Base-by-base conservation (phyloP, 2,113 vertebrate species). In the Galemys pyrenaicus region DNA sequence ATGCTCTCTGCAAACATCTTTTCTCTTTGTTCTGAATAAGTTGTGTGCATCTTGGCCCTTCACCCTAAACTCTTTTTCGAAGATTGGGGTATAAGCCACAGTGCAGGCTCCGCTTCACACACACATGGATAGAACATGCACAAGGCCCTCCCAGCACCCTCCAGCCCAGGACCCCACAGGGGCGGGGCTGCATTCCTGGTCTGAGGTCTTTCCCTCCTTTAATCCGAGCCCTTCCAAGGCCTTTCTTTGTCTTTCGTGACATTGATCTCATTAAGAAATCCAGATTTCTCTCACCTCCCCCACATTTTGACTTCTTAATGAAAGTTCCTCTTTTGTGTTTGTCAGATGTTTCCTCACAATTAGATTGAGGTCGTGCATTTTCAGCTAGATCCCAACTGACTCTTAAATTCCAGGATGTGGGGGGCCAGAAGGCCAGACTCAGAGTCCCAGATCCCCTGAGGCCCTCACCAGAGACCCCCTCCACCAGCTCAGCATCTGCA, bases 261-360 rank as follows among this genome's bases (percentile, higher is more conserved):
- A 7, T 1, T 6, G 35, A n/a, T 60, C 20, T 74, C 54, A 78
- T 30, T 46, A 71, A 94, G 70, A 58, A 37, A 81, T 12, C 12
- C 41, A 20, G 24, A 1, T 19, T 62, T 73, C 16, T 70, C 89
- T 84, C 24, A 3, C 71, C 41, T 9, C 41, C 67, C 41, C 79
- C 58, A 22, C 32, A 22, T 28, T 77, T 56, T 28, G 9, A 17
- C n/a, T 74, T 89, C 49, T 32, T 44, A 26, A 12, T 4, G 12
- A 5, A 81, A 80, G 92, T 93, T 94, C 95, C 92, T 39, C 88
- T 83, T 95, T 62, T 20, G 30, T 68, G 86, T 89, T 70, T n/a
- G n/a, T 67, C 84, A 67, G 54, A 9, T 26, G 15, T 87, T 95
- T 89, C 87, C 91, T 78, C 46, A 0, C 19, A 71, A 67, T 67